These are phyloP conservation scores for Zapus hudsonius DNA, from an alignment of 2,113 vertebrate genomes.

Conservation along the genomic window DNA sequence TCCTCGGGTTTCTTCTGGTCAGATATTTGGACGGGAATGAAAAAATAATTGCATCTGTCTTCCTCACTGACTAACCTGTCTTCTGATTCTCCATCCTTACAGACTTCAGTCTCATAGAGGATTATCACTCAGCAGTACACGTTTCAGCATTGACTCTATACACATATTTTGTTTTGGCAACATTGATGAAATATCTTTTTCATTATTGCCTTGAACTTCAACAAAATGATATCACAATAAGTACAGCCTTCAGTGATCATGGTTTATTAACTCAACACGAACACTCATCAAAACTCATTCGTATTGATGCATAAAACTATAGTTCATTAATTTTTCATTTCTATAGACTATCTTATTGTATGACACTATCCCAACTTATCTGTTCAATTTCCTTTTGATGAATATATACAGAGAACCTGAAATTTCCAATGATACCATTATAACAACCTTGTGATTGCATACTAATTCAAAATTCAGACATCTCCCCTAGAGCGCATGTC, in stretches of 20 bases:
- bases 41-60: neutral
- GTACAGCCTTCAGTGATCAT: neutral
- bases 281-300: neutral
- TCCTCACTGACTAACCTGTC: neutral
- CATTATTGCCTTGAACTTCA: constrained; percentile 26
- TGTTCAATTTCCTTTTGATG: neutral
- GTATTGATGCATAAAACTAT: neutral
- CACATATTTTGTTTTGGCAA: neutral
- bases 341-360: neutral
- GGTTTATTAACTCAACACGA: constrained; percentile 15
- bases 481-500: neutral
- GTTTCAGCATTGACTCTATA: neutral
- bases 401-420: neutral
- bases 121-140: neutral
- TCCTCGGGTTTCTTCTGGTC: too few relatives aligned
- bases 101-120: neutral
- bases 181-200: neutral
- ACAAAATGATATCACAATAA: neutral
- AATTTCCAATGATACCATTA: constrained; percentile 27
- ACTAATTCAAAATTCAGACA: constrained; percentile 48
- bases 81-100: neutral
- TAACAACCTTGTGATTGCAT: constrained; percentile 12
- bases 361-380: neutral
- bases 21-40: too few relatives aligned
- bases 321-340: constrained; percentile 48